Evolutionary conservation across 2,113 vertebrate genomes (phyloP).

Genomic region (Ariopsis seemanni): DNA sequence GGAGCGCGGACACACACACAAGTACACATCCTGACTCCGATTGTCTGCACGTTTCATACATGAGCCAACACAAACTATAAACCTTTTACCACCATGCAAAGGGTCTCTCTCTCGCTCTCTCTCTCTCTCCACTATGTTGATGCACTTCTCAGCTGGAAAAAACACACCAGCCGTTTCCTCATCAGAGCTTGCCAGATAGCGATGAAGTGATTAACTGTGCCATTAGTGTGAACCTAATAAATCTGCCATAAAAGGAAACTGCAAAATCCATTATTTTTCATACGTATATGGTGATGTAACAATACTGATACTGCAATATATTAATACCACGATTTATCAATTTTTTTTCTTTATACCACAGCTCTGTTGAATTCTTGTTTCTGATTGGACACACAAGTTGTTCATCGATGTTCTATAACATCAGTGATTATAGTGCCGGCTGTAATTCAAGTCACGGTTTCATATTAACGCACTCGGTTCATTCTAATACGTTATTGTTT

Average conservation of each 20-base stretch:
- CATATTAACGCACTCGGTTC: background rate
- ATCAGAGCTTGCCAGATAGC: background rate
- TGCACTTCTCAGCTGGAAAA: constrained; percentile 1
- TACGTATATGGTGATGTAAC: background rate
- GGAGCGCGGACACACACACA: background rate
- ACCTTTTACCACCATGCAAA: constrained; percentile 27
- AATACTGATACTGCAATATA: background rate
- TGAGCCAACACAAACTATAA: constrained; percentile 53
- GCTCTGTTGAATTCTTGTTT: background rate
- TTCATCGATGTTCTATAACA: background rate
- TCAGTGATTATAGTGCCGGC: background rate
- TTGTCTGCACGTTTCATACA: constrained; percentile 32
- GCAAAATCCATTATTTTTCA: constrained; percentile 5
- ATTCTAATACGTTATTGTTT: background rate
- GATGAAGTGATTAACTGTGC: constrained; percentile 8
- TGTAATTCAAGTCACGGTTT: background rate
- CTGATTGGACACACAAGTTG: too few relatives aligned
- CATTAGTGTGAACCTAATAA: background rate
- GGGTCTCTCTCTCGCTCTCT: background rate
- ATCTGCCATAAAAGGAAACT: constrained; percentile 8
- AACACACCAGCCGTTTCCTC: background rate
- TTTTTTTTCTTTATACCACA: background rate
- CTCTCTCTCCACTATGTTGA: background rate
- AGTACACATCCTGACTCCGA: constrained; percentile 37
- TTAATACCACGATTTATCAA: background rate